phyloP scores from a whole-genome alignment of 1,140 invertebrate genomes.

The Cylas formicarius region DNA sequence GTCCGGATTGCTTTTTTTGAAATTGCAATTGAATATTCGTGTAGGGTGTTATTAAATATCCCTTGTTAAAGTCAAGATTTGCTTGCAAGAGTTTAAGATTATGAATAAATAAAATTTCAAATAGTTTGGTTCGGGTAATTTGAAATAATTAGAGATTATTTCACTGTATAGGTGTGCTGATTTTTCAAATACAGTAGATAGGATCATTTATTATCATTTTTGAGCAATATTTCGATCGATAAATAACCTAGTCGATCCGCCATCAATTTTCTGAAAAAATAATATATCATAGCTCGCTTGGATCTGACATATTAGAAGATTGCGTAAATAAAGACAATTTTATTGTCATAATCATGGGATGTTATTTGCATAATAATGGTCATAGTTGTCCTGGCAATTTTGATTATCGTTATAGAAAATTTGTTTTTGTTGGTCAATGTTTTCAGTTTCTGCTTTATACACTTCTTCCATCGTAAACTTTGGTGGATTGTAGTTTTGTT shows the following conservation, averaged over 20 bases:
- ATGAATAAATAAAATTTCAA: conserved; percentile 13
- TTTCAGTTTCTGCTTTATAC: no score
- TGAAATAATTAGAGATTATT: conserved; percentile 11
- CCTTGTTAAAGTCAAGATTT: conserved; percentile 10
- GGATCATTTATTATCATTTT: conserved; percentile 2
- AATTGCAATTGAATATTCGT: conserved; percentile 10
- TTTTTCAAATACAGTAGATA: conserved; percentile 8
- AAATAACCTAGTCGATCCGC: conserved; percentile 12
- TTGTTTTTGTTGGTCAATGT: no score
- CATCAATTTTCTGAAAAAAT: conserved; percentile 11
- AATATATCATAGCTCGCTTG: conserved; percentile 10
- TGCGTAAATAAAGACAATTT: no score
- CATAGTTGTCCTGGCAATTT: no score
- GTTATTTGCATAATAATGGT: no score
- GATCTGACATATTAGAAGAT: conserved; percentile 2
- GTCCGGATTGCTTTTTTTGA: conserved; percentile 2
- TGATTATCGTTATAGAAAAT: no score
- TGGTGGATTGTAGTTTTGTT: no score
- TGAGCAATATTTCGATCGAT: conserved; percentile 6
- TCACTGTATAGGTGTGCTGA: conserved; percentile 4
- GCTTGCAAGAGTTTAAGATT: conserved; percentile 10
- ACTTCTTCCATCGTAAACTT: no score
- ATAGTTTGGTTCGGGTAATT: neutral
- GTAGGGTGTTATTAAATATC: conserved; percentile 8
- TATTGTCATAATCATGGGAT: no score